Evolutionary conservation across 1,140 invertebrate genomes (phyloP).

Genomic region (Pentalonia nigronervosa): DNA sequence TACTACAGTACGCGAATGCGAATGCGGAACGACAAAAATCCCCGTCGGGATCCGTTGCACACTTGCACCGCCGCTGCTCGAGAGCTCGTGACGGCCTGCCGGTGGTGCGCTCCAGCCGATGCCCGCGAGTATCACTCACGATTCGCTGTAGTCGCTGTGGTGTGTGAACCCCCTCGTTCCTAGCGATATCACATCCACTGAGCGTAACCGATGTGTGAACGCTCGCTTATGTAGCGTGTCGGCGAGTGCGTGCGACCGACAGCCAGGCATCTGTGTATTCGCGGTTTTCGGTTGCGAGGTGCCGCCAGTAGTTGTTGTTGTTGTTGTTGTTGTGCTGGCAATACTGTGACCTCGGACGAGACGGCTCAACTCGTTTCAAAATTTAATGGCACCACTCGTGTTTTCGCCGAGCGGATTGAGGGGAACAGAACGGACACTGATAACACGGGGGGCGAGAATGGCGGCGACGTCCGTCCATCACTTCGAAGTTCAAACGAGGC

Average conservation of each 20-base stretch:
- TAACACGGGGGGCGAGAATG: not conserved
- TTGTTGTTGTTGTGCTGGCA: not conserved
- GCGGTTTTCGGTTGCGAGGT: not conserved
- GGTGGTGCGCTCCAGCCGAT: not conserved
- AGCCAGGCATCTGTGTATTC: not conserved
- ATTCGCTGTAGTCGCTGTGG: not conserved
- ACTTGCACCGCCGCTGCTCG: not conserved
- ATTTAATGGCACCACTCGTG: not conserved
- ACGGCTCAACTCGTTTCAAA: not conserved
- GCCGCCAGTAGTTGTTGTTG: not conserved
- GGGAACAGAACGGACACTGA: not conserved
- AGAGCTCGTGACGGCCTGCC: not conserved
- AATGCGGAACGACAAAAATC: slow-evolving; percentile 9
- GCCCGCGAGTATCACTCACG: not conserved
- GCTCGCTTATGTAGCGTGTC: not conserved
- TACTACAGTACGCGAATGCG: too few species aligned
- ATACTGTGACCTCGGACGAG: not conserved
- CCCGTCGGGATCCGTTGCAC: not conserved
- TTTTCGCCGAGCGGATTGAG: too few species aligned
- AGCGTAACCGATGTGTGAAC: not conserved
- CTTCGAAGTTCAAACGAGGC: not conserved
- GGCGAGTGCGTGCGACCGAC: not conserved
- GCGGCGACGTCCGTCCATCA: not conserved
- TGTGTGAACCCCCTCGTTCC: not conserved
- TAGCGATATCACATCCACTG: not conserved